These are phyloP conservation scores for Amphipyra berbera DNA, from an alignment of 2,888 invertebrate genomes.

Conservation along the genomic window DNA sequence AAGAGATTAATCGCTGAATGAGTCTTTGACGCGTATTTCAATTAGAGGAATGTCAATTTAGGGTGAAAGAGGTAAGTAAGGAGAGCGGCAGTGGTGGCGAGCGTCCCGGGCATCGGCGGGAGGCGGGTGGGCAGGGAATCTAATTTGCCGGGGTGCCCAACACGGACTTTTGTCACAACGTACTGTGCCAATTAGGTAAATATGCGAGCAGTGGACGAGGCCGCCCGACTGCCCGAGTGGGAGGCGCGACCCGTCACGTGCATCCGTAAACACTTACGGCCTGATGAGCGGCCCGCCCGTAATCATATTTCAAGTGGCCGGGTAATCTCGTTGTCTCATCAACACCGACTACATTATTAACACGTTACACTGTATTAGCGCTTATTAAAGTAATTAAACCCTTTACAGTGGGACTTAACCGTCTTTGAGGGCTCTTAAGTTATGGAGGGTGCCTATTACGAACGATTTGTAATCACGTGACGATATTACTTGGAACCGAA, in stretches of 20 bases:
- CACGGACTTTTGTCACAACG: slow-evolving; percentile 85
- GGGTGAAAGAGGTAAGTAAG: slow-evolving; percentile 85
- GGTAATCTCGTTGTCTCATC: slow-evolving; percentile 73
- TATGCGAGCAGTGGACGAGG: slow-evolving; percentile 69
- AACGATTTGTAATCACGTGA: slow-evolving; percentile 54
- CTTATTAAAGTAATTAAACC: slow-evolving; percentile 65
- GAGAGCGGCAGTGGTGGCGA: slow-evolving; percentile 62
- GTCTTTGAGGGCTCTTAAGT: slow-evolving; percentile 58
- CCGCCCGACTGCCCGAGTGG: slow-evolving; percentile 45
- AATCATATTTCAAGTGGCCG: slow-evolving; percentile 80
- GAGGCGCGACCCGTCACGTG: slow-evolving; percentile 72
- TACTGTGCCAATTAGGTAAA: slow-evolving; percentile 87
- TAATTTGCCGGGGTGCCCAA: slow-evolving; percentile 79
- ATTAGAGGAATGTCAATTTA: slow-evolving; percentile 84
- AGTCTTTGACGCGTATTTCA: slow-evolving; percentile 77
- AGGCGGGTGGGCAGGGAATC: slow-evolving; percentile 72
- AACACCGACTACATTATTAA: slow-evolving; percentile 72
- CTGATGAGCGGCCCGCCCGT: slow-evolving; percentile 76
- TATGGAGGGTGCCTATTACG: slow-evolving; percentile 49
- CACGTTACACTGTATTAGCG: slow-evolving; percentile 66
- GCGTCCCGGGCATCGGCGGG: slow-evolving; percentile 54
- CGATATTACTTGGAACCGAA: slow-evolving; percentile 41
- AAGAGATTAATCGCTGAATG: slow-evolving; percentile 68
- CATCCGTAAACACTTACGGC: slow-evolving; percentile 81
- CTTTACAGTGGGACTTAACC: slow-evolving; percentile 50